A percentile compares a stretch with the other conserved stretches of the same genome.
Evolutionary conservation across 2,888 invertebrate species (phyloP).

Genomic region (Junonia oenone): DNA sequence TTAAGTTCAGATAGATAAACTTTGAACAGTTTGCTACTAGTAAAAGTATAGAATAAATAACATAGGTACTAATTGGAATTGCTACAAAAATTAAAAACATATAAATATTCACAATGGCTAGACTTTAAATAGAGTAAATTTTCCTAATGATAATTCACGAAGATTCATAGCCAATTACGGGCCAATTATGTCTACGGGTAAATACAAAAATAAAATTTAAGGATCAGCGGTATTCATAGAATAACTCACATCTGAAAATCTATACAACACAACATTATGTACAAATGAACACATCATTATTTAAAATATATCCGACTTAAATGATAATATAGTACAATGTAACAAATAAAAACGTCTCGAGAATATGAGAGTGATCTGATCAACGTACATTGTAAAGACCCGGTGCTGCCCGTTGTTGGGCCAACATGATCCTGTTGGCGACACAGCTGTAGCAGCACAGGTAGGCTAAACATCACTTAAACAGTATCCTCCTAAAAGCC

Average conservation of each 20-base stretch:
- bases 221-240: not conserved
- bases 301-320: conserved; percentile 5
- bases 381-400: conserved; percentile 78
- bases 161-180: not conserved
- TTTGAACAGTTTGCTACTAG: not conserved
- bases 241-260: conserved; percentile 1
- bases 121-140: not conserved
- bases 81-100: not conserved
- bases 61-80: not conserved
- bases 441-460: conserved; percentile 91
- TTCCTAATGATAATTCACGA: not conserved
- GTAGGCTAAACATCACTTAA: conserved; percentile 94
- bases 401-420: conserved; percentile 82
- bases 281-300: conserved; percentile 17
- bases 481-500: conserved; percentile 96
- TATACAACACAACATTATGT: conserved; percentile 10
- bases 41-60: not conserved
- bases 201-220: conserved; percentile 7
- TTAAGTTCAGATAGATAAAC: not conserved
- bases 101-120: not conserved
- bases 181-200: not conserved
- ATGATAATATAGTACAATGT: not conserved
- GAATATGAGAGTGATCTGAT: conserved; percentile 16
- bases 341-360: not conserved
- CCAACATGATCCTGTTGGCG: conserved; percentile 80